Conservation (phyloP, 2,888 invertebrate genomes). For the Dysmachus trigonus region DNA sequence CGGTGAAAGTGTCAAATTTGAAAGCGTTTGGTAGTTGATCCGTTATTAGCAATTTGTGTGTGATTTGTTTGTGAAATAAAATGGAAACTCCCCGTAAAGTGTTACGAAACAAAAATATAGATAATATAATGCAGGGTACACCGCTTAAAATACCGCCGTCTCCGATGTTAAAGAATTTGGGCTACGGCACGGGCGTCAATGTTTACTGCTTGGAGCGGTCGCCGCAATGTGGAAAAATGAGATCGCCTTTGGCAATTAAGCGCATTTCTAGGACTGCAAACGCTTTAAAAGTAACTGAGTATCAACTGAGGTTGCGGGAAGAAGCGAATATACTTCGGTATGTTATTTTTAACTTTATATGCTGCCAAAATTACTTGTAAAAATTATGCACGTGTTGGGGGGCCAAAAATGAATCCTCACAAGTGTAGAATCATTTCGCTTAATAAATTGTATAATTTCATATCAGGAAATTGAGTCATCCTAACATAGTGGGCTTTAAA, state of each 20-base stretch:
- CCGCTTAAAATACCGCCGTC: constrained; percentile 73
- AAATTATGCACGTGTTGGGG: background rate
- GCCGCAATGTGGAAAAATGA: constrained; percentile 71
- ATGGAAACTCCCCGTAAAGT: constrained; percentile 57
- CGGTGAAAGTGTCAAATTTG: background rate
- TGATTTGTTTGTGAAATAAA: background rate
- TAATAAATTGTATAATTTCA: background rate
- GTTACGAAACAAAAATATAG: constrained; percentile 56
- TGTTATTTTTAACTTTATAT: too few species aligned
- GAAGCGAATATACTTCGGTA: constrained; percentile 77
- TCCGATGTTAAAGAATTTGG: constrained; percentile 76
- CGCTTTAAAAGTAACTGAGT: constrained; percentile 49
- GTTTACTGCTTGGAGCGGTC: constrained; percentile 81
- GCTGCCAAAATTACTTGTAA: too few species aligned
- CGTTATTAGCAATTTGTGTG: background rate
- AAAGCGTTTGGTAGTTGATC: background rate
- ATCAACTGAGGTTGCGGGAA: constrained; percentile 69
- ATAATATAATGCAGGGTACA: constrained; percentile 56
- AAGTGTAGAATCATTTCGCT: too few species aligned
- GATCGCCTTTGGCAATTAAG: constrained; percentile 90
- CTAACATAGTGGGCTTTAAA: constrained; percentile 83
- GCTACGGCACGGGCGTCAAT: constrained; percentile 81
- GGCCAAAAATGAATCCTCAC: background rate
- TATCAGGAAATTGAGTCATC: constrained; percentile 72
- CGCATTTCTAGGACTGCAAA: constrained; percentile 67